Evolutionary conservation across 2,797 vertebrate species (phyloP).

Genomic region (Chanos chanos): DNA sequence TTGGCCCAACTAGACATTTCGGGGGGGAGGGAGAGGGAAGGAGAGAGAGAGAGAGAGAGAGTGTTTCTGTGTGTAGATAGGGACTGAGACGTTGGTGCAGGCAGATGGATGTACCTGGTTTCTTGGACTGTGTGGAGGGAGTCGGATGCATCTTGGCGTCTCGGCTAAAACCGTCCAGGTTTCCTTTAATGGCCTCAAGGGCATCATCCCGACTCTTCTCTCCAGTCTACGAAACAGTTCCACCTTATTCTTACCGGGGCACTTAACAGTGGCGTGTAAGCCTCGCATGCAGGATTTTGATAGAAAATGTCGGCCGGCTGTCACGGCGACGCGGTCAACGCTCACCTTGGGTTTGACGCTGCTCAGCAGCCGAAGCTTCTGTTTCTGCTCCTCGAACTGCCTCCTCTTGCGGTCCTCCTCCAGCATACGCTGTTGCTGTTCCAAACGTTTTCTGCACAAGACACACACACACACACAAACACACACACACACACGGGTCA

Average conservation of each 20-base stretch:
- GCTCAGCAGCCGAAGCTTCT: conserved; percentile 93
- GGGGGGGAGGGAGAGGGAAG: conserved; percentile 6
- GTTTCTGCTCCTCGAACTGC: conserved; percentile 98
- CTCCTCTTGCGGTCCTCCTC: conserved; percentile 95
- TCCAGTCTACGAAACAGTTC: conserved; percentile 69
- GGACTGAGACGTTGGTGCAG: not conserved
- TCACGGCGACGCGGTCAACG: not conserved
- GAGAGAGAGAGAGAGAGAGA: not conserved
- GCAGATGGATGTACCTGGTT: conserved; percentile 77
- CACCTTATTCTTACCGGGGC: no score
- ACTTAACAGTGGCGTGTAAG: no score
- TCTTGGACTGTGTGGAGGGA: conserved; percentile 86
- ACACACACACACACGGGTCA: not conserved
- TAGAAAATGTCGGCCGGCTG: not conserved
- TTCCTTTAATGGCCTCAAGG: conserved; percentile 97
- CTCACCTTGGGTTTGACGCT: conserved; percentile 96
- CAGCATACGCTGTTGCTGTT: conserved; percentile 95
- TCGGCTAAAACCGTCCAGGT: conserved; percentile 97
- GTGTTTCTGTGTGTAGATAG: not conserved
- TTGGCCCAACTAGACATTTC: not conserved
- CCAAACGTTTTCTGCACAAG: conserved; percentile 87
- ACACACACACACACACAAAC: conserved; percentile 7
- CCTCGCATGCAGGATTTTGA: no score
- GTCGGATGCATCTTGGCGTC: conserved; percentile 97
- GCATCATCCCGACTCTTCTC: conserved; percentile 97